phyloP scores from a whole-genome alignment of 64 coral and sea anemone genomes.

The Actinia equina region DNA sequence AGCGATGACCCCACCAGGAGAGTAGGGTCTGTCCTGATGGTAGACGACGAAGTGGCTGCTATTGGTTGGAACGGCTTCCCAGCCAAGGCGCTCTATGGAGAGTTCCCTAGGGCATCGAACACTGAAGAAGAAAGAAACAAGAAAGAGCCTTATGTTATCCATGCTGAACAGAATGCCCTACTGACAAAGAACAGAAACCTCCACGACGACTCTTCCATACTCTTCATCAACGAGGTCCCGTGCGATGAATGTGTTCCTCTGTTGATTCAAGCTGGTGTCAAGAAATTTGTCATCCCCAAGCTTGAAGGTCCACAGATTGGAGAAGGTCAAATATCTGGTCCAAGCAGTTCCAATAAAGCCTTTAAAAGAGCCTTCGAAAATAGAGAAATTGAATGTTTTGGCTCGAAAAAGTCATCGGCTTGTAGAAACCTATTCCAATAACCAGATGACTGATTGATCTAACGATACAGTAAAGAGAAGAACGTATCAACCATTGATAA shows the following conservation, averaged over 20 bases:
- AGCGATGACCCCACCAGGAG: constrained; percentile 30
- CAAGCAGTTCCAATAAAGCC: background rate
- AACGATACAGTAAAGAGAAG: too few relatives aligned
- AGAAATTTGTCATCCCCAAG: constrained; percentile 16
- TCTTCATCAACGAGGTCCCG: constrained; percentile 64
- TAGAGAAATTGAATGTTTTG: constrained; percentile 1
- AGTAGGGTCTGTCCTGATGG: constrained; percentile 20
- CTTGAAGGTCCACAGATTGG: background rate
- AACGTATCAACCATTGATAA: too few relatives aligned
- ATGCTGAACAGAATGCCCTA: constrained; percentile 71
- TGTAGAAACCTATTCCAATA: background rate
- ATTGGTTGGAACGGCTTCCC: constrained; percentile 48
- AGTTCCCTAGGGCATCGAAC: constrained; percentile 37
- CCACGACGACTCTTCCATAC: background rate
- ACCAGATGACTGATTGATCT: background rate
- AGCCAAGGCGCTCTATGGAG: constrained; percentile 21
- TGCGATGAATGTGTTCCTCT: constrained; percentile 64
- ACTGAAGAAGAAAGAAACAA: background rate
- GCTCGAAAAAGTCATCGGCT: background rate
- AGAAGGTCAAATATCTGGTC: background rate
- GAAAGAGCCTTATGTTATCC: constrained; percentile 69
- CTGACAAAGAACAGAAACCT: constrained; percentile 41
- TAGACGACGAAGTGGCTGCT: background rate
- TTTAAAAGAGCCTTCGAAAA: background rate
- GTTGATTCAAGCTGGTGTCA: constrained; percentile 54